These are phyloP conservation scores for Oophaga pumilio DNA, from an alignment of 2,113 vertebrate species.

Conservation along the genomic window DNA sequence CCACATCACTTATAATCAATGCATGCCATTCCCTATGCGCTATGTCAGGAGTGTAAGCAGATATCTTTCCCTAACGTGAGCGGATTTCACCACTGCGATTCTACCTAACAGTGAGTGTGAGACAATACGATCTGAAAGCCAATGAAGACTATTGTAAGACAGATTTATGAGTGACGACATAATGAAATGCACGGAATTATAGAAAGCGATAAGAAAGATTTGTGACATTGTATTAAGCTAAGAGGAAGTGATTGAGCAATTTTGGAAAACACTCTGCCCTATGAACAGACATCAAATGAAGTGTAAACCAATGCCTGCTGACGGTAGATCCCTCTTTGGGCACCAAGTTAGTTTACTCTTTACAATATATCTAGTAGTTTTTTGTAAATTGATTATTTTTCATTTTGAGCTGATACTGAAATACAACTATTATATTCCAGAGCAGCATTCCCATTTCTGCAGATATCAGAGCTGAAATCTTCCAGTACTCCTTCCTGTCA, in stretches of 20 bases:
- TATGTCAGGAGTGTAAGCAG: slow-evolving; percentile 8
- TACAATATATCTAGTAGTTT: no score
- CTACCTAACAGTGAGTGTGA: background rate
- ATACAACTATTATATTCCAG: no score
- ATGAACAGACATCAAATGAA: background rate
- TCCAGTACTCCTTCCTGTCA: no score
- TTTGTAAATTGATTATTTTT: no score
- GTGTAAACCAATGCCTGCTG: background rate
- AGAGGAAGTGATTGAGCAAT: background rate
- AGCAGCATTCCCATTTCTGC: no score
- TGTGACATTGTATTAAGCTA: background rate
- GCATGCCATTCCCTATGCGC: background rate
- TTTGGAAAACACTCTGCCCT: background rate
- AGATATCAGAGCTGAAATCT: no score
- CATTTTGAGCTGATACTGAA: no score
- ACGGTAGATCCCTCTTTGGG: background rate
- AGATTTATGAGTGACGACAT: background rate
- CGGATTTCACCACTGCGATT: slow-evolving; percentile 9
- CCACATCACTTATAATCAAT: slow-evolving; percentile 3
- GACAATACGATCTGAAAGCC: slow-evolving; percentile 1
- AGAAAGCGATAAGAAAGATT: background rate
- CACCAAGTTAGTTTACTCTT: no score
- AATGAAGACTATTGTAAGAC: background rate
- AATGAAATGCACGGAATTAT: background rate
- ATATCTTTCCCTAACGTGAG: background rate